These are phyloP conservation scores for Grapholita molesta DNA, from an alignment of 1,140 invertebrate genomes.

Conservation along the genomic window DNA sequence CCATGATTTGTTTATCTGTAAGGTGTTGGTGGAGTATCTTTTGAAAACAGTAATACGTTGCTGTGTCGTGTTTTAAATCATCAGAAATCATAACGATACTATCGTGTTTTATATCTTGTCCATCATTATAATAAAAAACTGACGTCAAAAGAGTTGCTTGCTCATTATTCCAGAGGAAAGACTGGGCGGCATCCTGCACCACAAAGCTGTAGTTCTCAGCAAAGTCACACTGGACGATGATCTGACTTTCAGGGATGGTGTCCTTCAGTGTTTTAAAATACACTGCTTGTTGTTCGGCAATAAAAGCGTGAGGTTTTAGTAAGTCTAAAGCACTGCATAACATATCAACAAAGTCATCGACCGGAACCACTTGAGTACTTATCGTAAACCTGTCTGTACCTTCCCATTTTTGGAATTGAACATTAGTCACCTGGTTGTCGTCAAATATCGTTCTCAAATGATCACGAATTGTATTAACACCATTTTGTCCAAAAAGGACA, in stretches of 20 bases:
- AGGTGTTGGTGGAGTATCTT: neutral
- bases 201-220: slow-evolving; percentile 26
- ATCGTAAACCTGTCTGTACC: slow-evolving; percentile 26
- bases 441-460: slow-evolving; percentile 20
- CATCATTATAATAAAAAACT: slow-evolving; percentile 10
- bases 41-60: neutral
- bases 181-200: slow-evolving; percentile 25
- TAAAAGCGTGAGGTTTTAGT: slow-evolving; percentile 24
- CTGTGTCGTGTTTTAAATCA: too few relatives aligned
- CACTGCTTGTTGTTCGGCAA: slow-evolving; percentile 21
- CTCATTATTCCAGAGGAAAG: slow-evolving; percentile 26
- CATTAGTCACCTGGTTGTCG: slow-evolving; percentile 27
- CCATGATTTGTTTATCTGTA: neutral
- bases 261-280: slow-evolving; percentile 26
- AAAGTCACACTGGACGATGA: slow-evolving; percentile 26
- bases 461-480: slow-evolving; percentile 18
- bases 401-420: slow-evolving; percentile 25
- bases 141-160: slow-evolving; percentile 23
- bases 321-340: slow-evolving; percentile 19
- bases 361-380: slow-evolving; percentile 18
- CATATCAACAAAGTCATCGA: slow-evolving; percentile 23
- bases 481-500: too few relatives aligned
- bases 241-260: slow-evolving; percentile 18
- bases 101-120: too few relatives aligned
- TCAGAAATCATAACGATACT: too few relatives aligned